Evolutionary conservation across 2,797 vertebrate species (phyloP).

Genomic region (Bovichtus variegatus): DNA sequence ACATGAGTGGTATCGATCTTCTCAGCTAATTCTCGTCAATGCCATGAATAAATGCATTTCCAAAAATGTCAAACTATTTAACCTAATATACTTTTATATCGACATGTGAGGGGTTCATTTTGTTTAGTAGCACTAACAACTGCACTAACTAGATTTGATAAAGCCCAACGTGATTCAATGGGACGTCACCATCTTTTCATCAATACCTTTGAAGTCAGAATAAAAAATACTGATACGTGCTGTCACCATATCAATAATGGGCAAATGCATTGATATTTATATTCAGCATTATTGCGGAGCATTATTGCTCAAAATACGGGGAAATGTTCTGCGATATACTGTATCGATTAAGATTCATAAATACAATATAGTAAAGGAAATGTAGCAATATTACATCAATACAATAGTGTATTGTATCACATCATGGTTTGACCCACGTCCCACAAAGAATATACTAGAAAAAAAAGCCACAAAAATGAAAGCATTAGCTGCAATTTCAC

Average conservation of each 20-base stretch:
- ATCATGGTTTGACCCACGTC: conserved; percentile 41
- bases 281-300: conserved; percentile 69
- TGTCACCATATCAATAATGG: conserved; percentile 12
- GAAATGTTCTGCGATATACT: conserved; percentile 42
- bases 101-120: not conserved
- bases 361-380: conserved; percentile 43
- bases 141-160: conserved; percentile 4
- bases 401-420: conserved; percentile 32
- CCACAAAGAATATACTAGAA: conserved; percentile 45
- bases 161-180: not conserved
- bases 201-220: conserved; percentile 23
- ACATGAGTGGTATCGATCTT: no score
- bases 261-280: conserved; percentile 28
- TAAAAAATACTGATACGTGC: conserved; percentile 45
- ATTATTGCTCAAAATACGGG: conserved; percentile 73
- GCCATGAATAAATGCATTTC: not conserved
- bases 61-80: conserved; percentile 1
- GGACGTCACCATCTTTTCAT: conserved; percentile 2
- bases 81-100: not conserved
- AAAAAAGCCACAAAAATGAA: conserved; percentile 61
- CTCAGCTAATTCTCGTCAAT: not conserved
- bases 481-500: conserved; percentile 72
- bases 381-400: conserved; percentile 40
- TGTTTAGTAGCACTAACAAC: conserved; percentile 21
- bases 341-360: conserved; percentile 12